Evolutionary conservation across 1,140 invertebrate genomes (phyloP), one percentile per base, ranked within the genome.

Genomic region (Drosophila takahashii): DNA sequence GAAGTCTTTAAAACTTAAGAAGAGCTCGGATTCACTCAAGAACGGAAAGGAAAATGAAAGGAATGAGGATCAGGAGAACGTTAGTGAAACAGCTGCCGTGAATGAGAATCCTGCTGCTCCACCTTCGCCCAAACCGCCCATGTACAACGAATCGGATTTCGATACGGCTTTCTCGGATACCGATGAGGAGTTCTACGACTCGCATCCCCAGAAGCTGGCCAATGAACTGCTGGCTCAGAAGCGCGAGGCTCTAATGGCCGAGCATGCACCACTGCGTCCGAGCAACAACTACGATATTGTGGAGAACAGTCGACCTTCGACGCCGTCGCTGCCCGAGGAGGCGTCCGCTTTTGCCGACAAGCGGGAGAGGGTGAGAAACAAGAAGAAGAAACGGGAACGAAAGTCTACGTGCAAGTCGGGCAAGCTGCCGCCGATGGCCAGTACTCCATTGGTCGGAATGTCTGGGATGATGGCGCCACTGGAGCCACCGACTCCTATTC

Each of bases 101-200:
- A 58, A 62, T 18, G 69, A 74, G 18, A 78, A 67, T 15, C 50
- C 48, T 18, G 65, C 50, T 3, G 7, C 16, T 9, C 72, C 75
- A 4, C 50, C 67, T 0, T 50, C 65, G 0, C 78, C 90, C 0
- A 78, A 78, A 16, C 66, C 77, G 11, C 84, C 86, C 0, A 29
- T 76, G 9, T 83, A 86, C 42, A 83, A 91, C 27, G 97, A 97
- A 92, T 96, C 96, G 1, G 97, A 97, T 90, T 93, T 97, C 10
- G 96, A 97, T 66, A 97, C 96, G 0, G 95, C 95, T 26, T 95
- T 97, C 90, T 96, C 96, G 32, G 96, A 96, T 42, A 96, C 96
- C 2, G 96, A 97, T 90, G 96, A 97, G 92, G 96, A 97, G 74
- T 97, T 97, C 92, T 97, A 97, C 90, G 96, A 97, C 90, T 94